Conservation (phyloP, 2,888 invertebrate species). For the Mylabris sibirica region DNA sequence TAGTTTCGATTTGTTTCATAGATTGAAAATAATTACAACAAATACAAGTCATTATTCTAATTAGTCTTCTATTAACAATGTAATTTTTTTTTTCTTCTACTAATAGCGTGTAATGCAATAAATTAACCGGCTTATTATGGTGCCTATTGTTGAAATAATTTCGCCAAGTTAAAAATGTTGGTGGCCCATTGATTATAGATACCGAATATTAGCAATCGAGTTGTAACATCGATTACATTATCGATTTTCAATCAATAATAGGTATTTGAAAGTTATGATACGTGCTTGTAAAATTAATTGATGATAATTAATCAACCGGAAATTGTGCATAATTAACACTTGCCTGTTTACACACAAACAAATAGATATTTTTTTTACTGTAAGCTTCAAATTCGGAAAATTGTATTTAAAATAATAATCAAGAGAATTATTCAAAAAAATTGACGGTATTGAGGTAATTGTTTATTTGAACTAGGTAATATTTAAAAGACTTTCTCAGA, state of each 20-base stretch:
- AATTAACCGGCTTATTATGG: background rate
- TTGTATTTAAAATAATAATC: background rate
- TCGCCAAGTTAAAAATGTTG: background rate
- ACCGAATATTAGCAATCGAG: background rate
- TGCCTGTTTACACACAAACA: background rate
- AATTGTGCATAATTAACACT: background rate
- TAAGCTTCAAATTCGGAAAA: background rate
- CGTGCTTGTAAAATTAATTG: background rate
- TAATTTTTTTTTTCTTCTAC: background rate
- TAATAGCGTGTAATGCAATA: background rate
- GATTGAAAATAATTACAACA: background rate
- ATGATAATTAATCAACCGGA: background rate
- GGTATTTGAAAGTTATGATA: background rate
- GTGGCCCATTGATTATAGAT: background rate
- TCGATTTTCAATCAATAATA: background rate
- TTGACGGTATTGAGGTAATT: background rate
- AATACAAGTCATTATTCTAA: background rate
- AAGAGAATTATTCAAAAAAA: background rate
- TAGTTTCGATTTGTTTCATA: background rate
- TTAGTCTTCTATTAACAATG: background rate
- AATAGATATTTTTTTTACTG: background rate
- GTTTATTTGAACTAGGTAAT: background rate
- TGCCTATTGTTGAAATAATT: background rate
- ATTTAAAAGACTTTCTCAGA: background rate
- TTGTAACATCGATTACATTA: slow-evolving; percentile 3